A percentile compares a stretch with the other conserved stretches of the same genome.
These are phyloP conservation scores for Tonatia bakeri DNA, from an alignment of 2,113 vertebrate species.

Conservation along the genomic window DNA sequence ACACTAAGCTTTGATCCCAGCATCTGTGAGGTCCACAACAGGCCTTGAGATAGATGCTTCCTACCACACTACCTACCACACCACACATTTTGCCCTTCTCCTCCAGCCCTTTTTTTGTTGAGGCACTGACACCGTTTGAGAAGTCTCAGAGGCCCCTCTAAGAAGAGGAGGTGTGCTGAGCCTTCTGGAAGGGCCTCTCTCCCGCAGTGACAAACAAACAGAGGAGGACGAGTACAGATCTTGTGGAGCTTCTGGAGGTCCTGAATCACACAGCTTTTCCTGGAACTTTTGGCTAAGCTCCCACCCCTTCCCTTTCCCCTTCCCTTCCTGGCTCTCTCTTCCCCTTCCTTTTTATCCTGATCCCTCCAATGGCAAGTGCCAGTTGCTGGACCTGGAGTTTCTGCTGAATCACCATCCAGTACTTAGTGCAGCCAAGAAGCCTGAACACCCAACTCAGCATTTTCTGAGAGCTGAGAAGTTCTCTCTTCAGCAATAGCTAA, in stretches of 20 bases:
- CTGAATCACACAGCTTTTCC: background rate
- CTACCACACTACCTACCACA: background rate
- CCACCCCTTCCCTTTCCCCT: background rate
- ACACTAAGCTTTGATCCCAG: slow-evolving; percentile 52
- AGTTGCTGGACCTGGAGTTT: slow-evolving; percentile 39
- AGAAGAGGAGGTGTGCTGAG: background rate
- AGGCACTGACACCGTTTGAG: background rate
- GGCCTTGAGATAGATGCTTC: slow-evolving; percentile 33
- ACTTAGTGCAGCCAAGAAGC: slow-evolving; percentile 55
- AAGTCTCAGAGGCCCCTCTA: slow-evolving; percentile 25
- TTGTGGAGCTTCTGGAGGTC: background rate
- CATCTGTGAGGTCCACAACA: background rate
- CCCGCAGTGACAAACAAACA: background rate
- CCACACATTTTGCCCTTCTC: background rate
- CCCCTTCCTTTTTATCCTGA: slow-evolving; percentile 17
- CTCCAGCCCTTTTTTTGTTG: background rate
- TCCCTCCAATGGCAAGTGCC: background rate
- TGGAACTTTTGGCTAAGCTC: background rate
- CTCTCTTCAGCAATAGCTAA: slow-evolving; percentile 30
- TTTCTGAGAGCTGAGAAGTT: slow-evolving; percentile 53
- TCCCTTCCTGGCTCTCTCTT: background rate
- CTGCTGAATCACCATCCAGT: slow-evolving; percentile 70
- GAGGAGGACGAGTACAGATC: background rate
- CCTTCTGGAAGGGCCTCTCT: background rate
- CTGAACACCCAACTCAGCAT: slow-evolving; percentile 57